Base-by-base conservation (phyloP, 2,113 vertebrate species). In the Xenotilapia caudafasciata region DNA sequence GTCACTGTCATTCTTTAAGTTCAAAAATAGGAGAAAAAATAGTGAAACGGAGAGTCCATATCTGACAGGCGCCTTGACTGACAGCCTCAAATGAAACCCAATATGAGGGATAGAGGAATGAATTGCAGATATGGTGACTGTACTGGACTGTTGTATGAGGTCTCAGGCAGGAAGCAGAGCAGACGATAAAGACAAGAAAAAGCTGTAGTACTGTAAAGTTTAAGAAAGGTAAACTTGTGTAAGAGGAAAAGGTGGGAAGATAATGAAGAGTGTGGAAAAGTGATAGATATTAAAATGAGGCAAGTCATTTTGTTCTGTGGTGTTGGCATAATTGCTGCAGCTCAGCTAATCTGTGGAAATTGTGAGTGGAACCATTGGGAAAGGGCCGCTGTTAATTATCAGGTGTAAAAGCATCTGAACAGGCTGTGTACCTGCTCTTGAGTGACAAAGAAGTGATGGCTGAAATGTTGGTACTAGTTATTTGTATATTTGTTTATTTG, bases 31-130 rank as follows among this genome's bases (percentile, higher is more conserved):
- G 14, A 82, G 88, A 87, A 90, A 89, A 88, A 83, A 88, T 58
- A 17, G 79, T 92, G 88, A 96, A 96, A 90, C 90, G 86, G 86
- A 93, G 90, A 92, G 89, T 92, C 83, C 47, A 82, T 93, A 94
- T 93, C 88, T 94, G 94, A 92, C 94, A 86, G 92, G 86, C 80
- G 82, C 85, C 87, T 92, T 96, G 95, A 96, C 88, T 95, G 96
- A 94, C 95, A 93, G 92, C 53, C 89, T 89, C 88, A 95, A 96
- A 95, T 96, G 93, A 96, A 96, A 93, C 83, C 56, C 92, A 94
- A 86, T 93, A 94, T 94, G 90, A 90, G 35, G 83, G 83, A 94
- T 83, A 49, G 90, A 86, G 88, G 82, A 92, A 88, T 89, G 91
- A 91, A 94, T 93, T 93, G 90, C 92, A 93, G 93, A 94, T 94